Evolutionary conservation across 2,888 invertebrate genomes (phyloP).

Genomic region (Theretra japonica): DNA sequence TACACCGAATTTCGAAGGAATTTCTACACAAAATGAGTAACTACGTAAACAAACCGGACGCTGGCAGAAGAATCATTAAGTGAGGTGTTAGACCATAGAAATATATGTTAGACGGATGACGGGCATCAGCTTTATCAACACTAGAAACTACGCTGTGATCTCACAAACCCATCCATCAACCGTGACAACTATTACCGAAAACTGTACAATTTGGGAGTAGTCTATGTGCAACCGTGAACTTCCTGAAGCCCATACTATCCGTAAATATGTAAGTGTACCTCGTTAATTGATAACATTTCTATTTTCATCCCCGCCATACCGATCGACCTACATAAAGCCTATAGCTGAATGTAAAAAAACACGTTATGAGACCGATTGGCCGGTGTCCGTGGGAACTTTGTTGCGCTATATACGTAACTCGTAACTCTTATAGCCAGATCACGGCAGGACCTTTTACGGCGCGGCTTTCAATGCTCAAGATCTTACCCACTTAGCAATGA

Average conservation of each 20-base stretch:
- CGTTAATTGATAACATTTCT: not conserved
- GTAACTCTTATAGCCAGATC: constrained; percentile 45
- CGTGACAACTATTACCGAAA: too few species aligned
- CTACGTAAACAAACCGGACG: too few species aligned
- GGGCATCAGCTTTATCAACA: not conserved
- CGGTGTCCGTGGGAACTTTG: constrained; percentile 64
- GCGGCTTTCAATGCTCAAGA: constrained; percentile 49
- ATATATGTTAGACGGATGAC: too few species aligned
- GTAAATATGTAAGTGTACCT: not conserved
- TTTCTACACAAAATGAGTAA: too few species aligned
- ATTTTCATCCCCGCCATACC: constrained; percentile 8
- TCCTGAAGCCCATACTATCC: too few species aligned
- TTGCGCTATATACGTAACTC: constrained; percentile 39
- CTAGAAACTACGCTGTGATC: not conserved
- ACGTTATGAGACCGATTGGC: constrained; percentile 49
- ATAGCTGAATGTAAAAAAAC: constrained; percentile 50
- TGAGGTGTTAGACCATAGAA: too few species aligned
- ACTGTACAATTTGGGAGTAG: too few species aligned
- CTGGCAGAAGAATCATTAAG: too few species aligned
- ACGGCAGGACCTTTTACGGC: constrained; percentile 51
- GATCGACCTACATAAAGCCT: constrained; percentile 6
- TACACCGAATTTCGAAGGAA: too few species aligned
- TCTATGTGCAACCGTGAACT: too few species aligned
- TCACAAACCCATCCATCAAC: too few species aligned
- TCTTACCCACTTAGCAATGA: constrained; percentile 34